Conservation (phyloP, 1,140 invertebrate species). For the Nymphalis io region DNA sequence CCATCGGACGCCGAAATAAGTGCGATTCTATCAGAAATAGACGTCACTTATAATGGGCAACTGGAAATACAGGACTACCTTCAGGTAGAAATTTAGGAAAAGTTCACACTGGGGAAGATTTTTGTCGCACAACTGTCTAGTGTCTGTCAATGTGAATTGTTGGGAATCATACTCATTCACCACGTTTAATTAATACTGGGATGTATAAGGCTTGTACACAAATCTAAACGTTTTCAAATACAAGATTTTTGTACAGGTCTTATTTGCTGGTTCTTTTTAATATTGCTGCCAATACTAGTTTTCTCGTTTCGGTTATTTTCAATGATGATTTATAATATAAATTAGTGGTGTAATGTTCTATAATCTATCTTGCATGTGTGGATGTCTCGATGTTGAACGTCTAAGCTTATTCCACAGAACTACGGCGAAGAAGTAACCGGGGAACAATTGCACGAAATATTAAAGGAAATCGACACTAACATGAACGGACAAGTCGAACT, state of each 20-base stretch:
- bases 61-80: conserved; percentile 87
- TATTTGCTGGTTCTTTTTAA: too few relatives aligned
- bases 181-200: not conserved
- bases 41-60: conserved; percentile 85
- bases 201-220: too few relatives aligned
- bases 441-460: conserved; percentile 97
- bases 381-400: conserved; percentile 33
- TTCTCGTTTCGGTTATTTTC: not conserved
- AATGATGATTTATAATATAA: not conserved
- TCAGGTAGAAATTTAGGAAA: conserved; percentile 82
- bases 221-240: too few relatives aligned
- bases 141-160: conserved; percentile 2
- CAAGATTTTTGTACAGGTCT: too few relatives aligned
- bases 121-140: conserved; percentile 13
- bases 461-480: conserved; percentile 99
- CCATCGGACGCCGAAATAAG: conserved; percentile 84
- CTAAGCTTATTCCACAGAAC: conserved; percentile 83
- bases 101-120: conserved; percentile 3
- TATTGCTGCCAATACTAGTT: not conserved
- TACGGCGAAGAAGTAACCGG: conserved; percentile 96
- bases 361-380: not conserved
- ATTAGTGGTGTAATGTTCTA: conserved; percentile 13
- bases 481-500: conserved; percentile 99
- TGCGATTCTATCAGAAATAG: conserved; percentile 85
- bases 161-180: not conserved